Conservation (phyloP, 2,888 invertebrate genomes). For the Acleris holmiana region DNA sequence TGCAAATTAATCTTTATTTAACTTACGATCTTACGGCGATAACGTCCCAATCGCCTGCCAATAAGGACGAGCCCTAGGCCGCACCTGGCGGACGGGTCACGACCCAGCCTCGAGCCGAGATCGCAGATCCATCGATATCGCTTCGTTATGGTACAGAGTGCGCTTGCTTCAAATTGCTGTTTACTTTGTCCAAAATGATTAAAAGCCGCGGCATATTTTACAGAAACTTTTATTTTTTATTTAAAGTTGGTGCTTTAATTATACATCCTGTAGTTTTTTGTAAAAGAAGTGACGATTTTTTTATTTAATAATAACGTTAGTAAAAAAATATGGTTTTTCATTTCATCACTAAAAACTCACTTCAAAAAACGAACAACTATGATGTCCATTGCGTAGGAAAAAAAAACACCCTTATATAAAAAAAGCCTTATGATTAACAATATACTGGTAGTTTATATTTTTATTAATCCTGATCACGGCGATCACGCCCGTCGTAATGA, state of each 20-base stretch:
- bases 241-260: no score
- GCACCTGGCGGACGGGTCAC: slow-evolving; percentile 61
- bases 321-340: no score
- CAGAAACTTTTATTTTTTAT: no score
- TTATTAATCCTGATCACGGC: slow-evolving; percentile 71
- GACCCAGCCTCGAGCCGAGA: slow-evolving; percentile 54
- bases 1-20: slow-evolving; percentile 13
- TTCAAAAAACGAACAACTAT: no score
- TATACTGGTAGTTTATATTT: slow-evolving; percentile 42
- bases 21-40: slow-evolving; percentile 2
- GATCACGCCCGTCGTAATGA: slow-evolving; percentile 72
- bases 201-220: neutral
- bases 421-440: no score
- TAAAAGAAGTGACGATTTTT: no score
- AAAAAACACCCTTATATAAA: no score
- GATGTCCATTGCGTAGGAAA: no score
- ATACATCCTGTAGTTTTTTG: no score
- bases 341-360: no score
- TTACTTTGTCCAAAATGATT: slow-evolving; percentile 1
- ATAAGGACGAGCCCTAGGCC: slow-evolving; percentile 43
- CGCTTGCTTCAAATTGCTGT: slow-evolving; percentile 8
- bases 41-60: slow-evolving; percentile 20
- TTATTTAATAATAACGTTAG: no score
- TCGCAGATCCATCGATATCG: slow-evolving; percentile 57
- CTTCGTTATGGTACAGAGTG: slow-evolving; percentile 41